These are phyloP conservation scores for Miichthys miiuy DNA, from an alignment of 2,797 vertebrate genomes.

Conservation along the genomic window DNA sequence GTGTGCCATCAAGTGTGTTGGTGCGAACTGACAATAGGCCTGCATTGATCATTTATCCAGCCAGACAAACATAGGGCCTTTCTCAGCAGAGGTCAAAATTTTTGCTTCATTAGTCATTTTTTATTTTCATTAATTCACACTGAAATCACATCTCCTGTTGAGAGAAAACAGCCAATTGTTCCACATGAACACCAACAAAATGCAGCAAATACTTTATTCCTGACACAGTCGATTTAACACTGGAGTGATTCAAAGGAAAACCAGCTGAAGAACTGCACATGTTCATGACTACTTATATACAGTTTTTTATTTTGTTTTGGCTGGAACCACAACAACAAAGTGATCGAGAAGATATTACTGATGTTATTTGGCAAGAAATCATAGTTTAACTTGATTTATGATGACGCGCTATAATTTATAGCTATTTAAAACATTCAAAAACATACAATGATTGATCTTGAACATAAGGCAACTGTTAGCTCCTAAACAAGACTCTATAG, in stretches of 20 bases:
- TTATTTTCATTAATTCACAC: slow-evolving; percentile 59
- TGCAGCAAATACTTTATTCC: slow-evolving; percentile 23
- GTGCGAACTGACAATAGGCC: slow-evolving; percentile 56
- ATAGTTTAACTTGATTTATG: neutral
- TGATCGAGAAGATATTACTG: neutral
- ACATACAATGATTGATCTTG: neutral
- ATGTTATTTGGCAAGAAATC: neutral
- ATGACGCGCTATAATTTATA: neutral
- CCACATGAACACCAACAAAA: slow-evolving; percentile 51
- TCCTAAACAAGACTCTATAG: neutral
- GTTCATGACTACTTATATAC: slow-evolving; percentile 7
- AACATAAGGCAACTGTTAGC: neutral
- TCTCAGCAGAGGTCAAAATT: slow-evolving; percentile 58
- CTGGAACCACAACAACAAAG: slow-evolving; percentile 15
- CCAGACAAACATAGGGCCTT: slow-evolving; percentile 36
- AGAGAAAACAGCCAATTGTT: slow-evolving; percentile 63
- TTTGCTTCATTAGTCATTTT: slow-evolving; percentile 67
- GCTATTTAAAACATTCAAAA: neutral
- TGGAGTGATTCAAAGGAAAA: slow-evolving; percentile 41
- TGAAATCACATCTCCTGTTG: slow-evolving; percentile 54
- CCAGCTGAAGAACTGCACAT: neutral
- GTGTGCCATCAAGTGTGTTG: slow-evolving; percentile 27
- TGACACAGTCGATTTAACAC: slow-evolving; percentile 43
- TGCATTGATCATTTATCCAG: slow-evolving; percentile 63
- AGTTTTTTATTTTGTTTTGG: neutral